These are phyloP conservation scores for Strigamia maritima DNA, from an alignment of 2,888 invertebrate species.

Conservation along the genomic window DNA sequence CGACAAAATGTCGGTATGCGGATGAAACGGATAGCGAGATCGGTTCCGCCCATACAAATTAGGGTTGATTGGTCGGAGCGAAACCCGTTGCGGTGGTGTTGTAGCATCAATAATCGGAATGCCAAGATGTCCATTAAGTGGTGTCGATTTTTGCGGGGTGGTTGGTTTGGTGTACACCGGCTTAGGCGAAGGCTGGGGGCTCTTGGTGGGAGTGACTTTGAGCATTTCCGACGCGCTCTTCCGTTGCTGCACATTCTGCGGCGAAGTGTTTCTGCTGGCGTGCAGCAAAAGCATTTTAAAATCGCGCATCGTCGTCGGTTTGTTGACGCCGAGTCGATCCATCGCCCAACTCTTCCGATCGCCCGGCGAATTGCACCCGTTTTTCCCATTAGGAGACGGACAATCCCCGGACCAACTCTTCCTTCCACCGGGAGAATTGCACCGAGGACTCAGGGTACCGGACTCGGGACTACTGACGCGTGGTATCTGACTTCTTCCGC, in stretches of 20 bases:
- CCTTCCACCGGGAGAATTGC: constrained; percentile 38
- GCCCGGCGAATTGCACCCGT: constrained; percentile 46
- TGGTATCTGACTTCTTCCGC: background rate
- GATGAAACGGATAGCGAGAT: constrained; percentile 31
- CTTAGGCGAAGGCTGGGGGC: background rate
- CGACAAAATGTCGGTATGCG: constrained; percentile 74
- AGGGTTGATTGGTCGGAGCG: background rate
- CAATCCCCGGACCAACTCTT: constrained; percentile 41
- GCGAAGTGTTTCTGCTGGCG: constrained; percentile 42
- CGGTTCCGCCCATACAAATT: background rate
- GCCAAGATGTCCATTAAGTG: background rate
- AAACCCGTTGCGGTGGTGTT: background rate
- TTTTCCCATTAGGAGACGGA: background rate
- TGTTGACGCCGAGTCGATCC: constrained; percentile 49
- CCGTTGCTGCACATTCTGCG: constrained; percentile 42
- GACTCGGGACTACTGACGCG: background rate
- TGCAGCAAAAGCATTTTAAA: constrained; percentile 66
- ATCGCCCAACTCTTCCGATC: constrained; percentile 52
- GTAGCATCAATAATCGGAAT: background rate
- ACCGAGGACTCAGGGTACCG: constrained; percentile 13
- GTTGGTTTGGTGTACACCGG: constrained; percentile 41
- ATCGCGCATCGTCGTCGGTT: constrained; percentile 75
- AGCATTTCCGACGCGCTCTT: constrained; percentile 47
- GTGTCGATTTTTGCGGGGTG: constrained; percentile 60
- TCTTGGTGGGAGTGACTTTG: constrained; percentile 43